Evolutionary conservation across 2,888 invertebrate genomes (phyloP), one percentile per base, ranked within the genome.

Genomic region (Hirtodrosophila duncani): DNA sequence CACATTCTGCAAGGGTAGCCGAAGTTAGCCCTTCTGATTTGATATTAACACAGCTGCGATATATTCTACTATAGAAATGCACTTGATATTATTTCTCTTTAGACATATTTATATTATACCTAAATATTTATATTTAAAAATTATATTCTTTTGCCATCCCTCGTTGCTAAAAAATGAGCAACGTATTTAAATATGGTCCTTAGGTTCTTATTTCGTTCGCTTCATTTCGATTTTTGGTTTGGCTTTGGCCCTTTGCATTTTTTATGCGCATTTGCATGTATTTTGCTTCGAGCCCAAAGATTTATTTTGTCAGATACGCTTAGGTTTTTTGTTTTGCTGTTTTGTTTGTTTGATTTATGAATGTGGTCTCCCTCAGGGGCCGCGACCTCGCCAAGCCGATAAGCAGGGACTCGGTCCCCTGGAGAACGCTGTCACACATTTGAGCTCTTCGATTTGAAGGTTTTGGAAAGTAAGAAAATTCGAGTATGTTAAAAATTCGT

Each of bases 331-430:
- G n/a, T n/a, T n/a, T n/a, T n/a, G n/a, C n/a, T n/a, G n/a, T n/a
- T n/a, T n/a, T 31, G 45, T 60, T 52, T 38, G 46, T 46, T 60
- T 72, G 77, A 77, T 77, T 77, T 77, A 75, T 68, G 66, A 58
- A 57, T 61, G 51, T 57, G 56, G n/a, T n/a, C n/a, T n/a, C 13
- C 23, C 20, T 42, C 16, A 10, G 3, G 16, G 4, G 26, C 51
- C 65, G 46, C 51, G 45, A 39, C 16, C 51, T 9, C 16, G 26
- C 16, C 10, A 43, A 30, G 4, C 36, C 29, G 57, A 57, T 50
- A 53, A 66, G 41, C 45, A 21, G 27, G 37, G 38, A 34, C 29
- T 23, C 16, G 44, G 50, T 37, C 42, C 31, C 65, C 52, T 31
- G 44, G 62, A 68, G 56, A 44, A 52, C 31, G 16, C 43, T 64